Base-by-base conservation (phyloP, 2,113 vertebrate species). In the Mus musculus region DNA sequence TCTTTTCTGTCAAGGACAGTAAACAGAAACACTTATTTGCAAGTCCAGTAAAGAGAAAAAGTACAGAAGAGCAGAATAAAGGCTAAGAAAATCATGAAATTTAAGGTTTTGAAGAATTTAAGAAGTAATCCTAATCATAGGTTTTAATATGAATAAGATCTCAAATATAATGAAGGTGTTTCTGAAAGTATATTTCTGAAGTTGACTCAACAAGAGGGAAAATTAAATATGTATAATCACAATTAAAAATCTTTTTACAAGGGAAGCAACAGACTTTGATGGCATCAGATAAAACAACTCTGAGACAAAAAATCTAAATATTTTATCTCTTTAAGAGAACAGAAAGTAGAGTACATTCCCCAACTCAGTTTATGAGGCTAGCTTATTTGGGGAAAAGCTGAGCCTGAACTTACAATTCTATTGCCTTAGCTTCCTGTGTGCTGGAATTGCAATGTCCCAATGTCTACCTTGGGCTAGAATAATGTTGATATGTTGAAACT, bases 211-310 rank as follows among this genome's bases (percentile, higher is more conserved):
- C 49, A 49, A 94, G 17, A 91, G 4, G 16, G 63, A 13, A 54
- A 88, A 87, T 73, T 90, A 71, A 76, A 77, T 71, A 90, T 46
- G 54, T 78, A 39, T 5, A 93, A 59, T 54, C 46, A 78, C 72
- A 72, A 93, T 96, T 95, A 90, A 95, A 88, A 90, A 78, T 78
- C 24, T 84, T 90, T 91, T 33, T n/a, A 56, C 14, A 82, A 85
- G 52, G 16, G 72, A 90, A 69, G 49, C 19, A 84, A 56, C 8
- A 72, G 69, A 46, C 14, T 26, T 63, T 39, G 26, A 39, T 76
- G 20, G 20, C 49, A n/a, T n/a, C 36, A 30, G 30, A 89, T 28
- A 36, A 92, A 87, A 89, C 8, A 94, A n/a, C 0, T 81, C 16
- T 26, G 46, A 30, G 30, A 91, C 39, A 91, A 92, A 80, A 65